Evolutionary conservation across 2,113 vertebrate genomes (phyloP).

Genomic region (Silurus asotus): DNA sequence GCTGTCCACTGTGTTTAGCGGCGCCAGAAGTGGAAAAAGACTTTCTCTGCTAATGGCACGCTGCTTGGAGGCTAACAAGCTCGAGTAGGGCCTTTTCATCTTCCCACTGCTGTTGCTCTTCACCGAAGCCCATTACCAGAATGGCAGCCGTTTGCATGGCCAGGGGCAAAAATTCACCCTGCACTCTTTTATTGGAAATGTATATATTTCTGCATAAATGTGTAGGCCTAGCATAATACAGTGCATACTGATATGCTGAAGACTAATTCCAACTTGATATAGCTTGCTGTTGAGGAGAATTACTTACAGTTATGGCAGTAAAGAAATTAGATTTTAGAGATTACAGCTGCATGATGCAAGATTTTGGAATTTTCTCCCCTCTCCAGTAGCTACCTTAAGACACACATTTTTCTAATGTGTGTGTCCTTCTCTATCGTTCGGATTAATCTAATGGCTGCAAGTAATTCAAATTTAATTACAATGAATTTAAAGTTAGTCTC

Average conservation of each 20-base stretch:
- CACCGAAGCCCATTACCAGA: conserved; percentile 15
- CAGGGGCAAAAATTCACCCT: conserved; percentile 5
- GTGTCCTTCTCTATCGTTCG: not conserved
- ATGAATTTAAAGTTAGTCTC: not conserved
- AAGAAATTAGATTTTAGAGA: not conserved
- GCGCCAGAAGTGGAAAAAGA: conserved; percentile 44
- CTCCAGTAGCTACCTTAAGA: not conserved
- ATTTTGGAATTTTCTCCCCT: not conserved
- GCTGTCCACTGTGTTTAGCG: conserved; percentile 38
- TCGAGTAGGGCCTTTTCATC: conserved; percentile 26
- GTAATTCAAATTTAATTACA: not conserved
- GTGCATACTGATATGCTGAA: not conserved
- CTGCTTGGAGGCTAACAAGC: conserved; percentile 40
- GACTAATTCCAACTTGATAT: not conserved
- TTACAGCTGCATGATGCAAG: not conserved
- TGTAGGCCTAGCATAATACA: not conserved
- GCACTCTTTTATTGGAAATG: conserved; percentile 10
- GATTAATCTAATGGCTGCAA: not conserved
- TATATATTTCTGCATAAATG: not conserved
- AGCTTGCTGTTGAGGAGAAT: not conserved
- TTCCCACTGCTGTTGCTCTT: conserved; percentile 26
- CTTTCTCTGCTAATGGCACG: conserved; percentile 48
- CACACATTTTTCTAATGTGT: not conserved
- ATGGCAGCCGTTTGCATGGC: not conserved
- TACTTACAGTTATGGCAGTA: not conserved